These are phyloP conservation scores for Cantharis rustica DNA, from an alignment of 2,888 invertebrate genomes.

Conservation along the genomic window DNA sequence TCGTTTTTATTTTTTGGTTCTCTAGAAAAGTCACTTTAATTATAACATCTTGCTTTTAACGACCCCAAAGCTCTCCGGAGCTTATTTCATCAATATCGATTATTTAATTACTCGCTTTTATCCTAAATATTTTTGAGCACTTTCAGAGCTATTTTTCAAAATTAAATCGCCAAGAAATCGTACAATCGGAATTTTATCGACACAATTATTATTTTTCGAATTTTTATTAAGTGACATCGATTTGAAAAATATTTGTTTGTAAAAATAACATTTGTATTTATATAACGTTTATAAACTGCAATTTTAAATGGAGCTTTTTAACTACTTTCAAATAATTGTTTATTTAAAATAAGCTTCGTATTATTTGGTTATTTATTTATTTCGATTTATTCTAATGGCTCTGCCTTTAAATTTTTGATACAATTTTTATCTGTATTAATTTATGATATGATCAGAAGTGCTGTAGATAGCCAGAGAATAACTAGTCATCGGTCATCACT, in stretches of 20 bases:
- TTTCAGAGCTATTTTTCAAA: too few relatives aligned
- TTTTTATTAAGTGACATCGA: too few relatives aligned
- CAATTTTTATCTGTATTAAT: too few relatives aligned
- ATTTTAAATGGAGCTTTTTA: neutral
- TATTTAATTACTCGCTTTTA: neutral
- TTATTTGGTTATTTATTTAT: neutral
- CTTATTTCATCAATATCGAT: neutral
- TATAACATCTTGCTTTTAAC: neutral
- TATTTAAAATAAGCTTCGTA: neutral
- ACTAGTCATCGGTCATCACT: too few relatives aligned
- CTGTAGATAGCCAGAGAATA: too few relatives aligned
- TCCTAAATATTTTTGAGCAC: neutral
- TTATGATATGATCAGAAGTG: too few relatives aligned
- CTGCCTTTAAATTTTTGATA: neutral
- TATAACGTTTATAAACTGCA: neutral
- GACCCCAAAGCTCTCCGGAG: neutral
- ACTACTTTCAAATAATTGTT: neutral
- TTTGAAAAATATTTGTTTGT: neutral
- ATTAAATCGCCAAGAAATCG: neutral
- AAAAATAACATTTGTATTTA: neutral
- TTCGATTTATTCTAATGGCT: neutral
- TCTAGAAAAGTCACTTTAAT: neutral
- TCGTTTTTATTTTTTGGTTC: constrained; percentile 18
- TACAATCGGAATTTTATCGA: too few relatives aligned
- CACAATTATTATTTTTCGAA: too few relatives aligned